Evolutionary conservation across 37 sponge, comb jelly and placozoan genomes (phyloP), one percentile per base, ranked within the genome.

Genomic region (Oscarella lobularis): DNA sequence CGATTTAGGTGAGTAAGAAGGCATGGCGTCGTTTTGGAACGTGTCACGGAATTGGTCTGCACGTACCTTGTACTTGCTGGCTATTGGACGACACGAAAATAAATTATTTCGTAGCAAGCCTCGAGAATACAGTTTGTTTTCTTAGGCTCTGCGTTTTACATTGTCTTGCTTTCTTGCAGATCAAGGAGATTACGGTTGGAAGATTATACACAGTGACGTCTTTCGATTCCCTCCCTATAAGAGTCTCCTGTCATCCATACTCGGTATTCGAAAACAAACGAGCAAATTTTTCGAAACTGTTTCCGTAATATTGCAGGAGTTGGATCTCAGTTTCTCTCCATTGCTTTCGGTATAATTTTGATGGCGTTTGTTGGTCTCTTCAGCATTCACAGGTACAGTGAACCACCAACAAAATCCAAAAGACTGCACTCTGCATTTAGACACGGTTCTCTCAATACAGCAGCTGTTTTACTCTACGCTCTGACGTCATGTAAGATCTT

Each of bases 151-250:
- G 60, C n/a, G n/a, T n/a, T n/a, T n/a, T n/a, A n/a, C n/a, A n/a
- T n/a, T n/a, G 39, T 76, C 31, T 1, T 3, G 2, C 35, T 1
- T 41, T 79, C 34, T 27, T 35, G 39, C 67, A 81, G 85, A 84
- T 1, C 85, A 77, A 65, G 95, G 90, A 73, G 88, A 89, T 75
- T 83, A 84, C 79, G 95, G 95, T 6, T 93, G 95, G 95, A 93
- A 93, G 75, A 77, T 93, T 37, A 87, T 93, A 38, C 77, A 78
- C 75, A 81, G 83, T 0, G 95, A 93, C 40, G 91, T 93, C n/a
- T 93, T 93, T 48, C 48, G 95, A n/a, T 87, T 84, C 68, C 95
- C 95, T 32, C 73, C 80, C 29, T 36, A 81, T 73, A 90, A 84
- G 66, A 67, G 60, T 38, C 67, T 93, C 31, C 81, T 93, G 14